These are phyloP conservation scores for Erebia ligea DNA, from an alignment of 2,888 invertebrate species.

Conservation along the genomic window DNA sequence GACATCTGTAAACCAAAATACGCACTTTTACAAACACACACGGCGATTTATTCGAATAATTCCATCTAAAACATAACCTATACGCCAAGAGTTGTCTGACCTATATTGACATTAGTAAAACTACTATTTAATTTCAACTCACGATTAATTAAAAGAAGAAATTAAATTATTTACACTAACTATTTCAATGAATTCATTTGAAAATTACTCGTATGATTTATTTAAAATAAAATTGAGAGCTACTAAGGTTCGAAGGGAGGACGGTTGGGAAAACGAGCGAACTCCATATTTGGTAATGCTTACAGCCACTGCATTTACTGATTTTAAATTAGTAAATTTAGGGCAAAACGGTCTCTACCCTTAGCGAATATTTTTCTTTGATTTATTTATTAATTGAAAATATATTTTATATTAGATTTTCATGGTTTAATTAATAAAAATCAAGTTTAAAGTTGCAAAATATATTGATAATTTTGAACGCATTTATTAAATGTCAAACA, in stretches of 20 bases:
- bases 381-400: conserved; percentile 31
- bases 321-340: conserved; percentile 52
- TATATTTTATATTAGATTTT: conserved; percentile 20
- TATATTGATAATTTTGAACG: conserved; percentile 61
- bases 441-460: conserved; percentile 45
- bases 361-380: conserved; percentile 12
- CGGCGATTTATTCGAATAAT: conserved; percentile 61
- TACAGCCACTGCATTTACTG: conserved; percentile 71
- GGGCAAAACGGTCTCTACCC: conserved; percentile 16
- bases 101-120: conserved; percentile 76
- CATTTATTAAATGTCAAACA: conserved; percentile 46
- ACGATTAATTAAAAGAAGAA: conserved; percentile 71
- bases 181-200: conserved; percentile 80
- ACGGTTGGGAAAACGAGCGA: conserved; percentile 85
- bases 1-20: conserved; percentile 89
- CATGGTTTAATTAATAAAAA: conserved; percentile 39
- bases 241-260: conserved; percentile 82
- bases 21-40: conserved; percentile 66
- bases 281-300: conserved; percentile 88
- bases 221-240: conserved; percentile 79
- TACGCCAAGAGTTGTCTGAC: conserved; percentile 66
- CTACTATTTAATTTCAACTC: conserved; percentile 62
- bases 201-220: conserved; percentile 65
- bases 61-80: conserved; percentile 79
- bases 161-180: conserved; percentile 68